Evolutionary conservation across 1,140 invertebrate genomes (phyloP), one percentile per base, ranked within the genome.

Genomic region (Zaprionus ornatus): DNA sequence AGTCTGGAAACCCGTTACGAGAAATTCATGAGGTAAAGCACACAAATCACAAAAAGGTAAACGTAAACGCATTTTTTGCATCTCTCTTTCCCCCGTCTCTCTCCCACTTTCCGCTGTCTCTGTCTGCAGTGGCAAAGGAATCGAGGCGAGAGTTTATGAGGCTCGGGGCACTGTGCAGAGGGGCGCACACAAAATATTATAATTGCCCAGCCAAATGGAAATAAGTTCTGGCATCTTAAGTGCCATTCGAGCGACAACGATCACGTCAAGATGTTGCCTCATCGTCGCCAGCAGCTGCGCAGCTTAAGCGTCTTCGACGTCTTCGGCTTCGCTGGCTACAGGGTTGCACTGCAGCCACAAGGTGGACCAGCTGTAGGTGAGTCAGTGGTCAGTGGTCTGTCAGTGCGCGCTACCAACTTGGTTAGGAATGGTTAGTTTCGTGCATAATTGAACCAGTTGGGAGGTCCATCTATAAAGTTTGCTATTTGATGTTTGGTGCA

Each of bases 221-320:
- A 88, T 88, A 88, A 88, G 84, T 88, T 88, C 85, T 84, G 84
- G 84, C 85, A 75, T 88, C 74, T 88, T 88, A 88, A 88, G 84
- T 88, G 84, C 80, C 84, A 87, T 77, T 84, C 73, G 66, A 70
- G 77, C 76, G 69, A 75, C 35, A 55, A 52, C n/a, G 62, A 63
- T 73, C 73, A 71, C 71, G 65, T 79, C 68, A 70, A 76, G 79
- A 79, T 73, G 82, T 60, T 74, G 68, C 67, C 45, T 55, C 71
- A 65, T 56, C 60, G 32, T n/a, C 6, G 6, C 59, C 48, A 42
- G 29, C 73, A 70, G 66, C 72, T 60, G 64, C 45, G 55, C 27
- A 27, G 60, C 52, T 57, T 32, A 63, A 61, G 27, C 64, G 19
- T 32, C 29, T 25, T 25, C 25, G 25, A 25, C 54, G 35, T 37